Conservation (phyloP, 2,113 vertebrate species). For the Heterotis niloticus region DNA sequence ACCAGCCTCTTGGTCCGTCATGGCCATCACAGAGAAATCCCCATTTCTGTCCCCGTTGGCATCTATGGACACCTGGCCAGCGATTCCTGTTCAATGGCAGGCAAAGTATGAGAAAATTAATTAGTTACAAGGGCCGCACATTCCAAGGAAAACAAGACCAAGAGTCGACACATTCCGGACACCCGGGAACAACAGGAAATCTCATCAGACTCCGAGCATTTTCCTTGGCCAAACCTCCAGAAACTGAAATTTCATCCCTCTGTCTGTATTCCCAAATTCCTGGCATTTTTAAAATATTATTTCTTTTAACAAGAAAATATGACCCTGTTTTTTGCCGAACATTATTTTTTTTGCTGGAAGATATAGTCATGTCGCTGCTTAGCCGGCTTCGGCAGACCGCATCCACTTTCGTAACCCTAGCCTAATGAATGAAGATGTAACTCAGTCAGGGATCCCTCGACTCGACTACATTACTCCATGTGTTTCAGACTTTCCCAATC, state of each 20-base stretch:
- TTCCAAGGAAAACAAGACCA: conserved; percentile 69
- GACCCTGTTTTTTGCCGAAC: conserved; percentile 42
- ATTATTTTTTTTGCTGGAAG: conserved; percentile 35
- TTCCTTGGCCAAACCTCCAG: conserved; percentile 70
- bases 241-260: conserved; percentile 74
- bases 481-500: neutral
- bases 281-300: conserved; percentile 69
- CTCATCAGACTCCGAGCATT: conserved; percentile 68
- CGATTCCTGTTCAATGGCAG: conserved; percentile 77
- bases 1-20: conserved; percentile 81
- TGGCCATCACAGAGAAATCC: conserved; percentile 91
- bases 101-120: conserved; percentile 59
- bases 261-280: conserved; percentile 79
- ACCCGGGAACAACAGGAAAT: conserved; percentile 70
- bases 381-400: conserved; percentile 31
- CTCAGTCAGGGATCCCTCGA: neutral
- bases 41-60: conserved; percentile 85
- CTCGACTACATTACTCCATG: neutral
- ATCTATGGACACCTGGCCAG: conserved; percentile 92
- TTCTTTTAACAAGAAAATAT: conserved; percentile 44
- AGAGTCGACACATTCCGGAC: conserved; percentile 63
- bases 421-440: conserved; percentile 36
- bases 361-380: no score
- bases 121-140: conserved; percentile 51
- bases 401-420: conserved; percentile 33